Evolutionary conservation across 2,113 vertebrate genomes (phyloP), one percentile per base, ranked within the genome.

Genomic region (Chascanopsetta lugubris): DNA sequence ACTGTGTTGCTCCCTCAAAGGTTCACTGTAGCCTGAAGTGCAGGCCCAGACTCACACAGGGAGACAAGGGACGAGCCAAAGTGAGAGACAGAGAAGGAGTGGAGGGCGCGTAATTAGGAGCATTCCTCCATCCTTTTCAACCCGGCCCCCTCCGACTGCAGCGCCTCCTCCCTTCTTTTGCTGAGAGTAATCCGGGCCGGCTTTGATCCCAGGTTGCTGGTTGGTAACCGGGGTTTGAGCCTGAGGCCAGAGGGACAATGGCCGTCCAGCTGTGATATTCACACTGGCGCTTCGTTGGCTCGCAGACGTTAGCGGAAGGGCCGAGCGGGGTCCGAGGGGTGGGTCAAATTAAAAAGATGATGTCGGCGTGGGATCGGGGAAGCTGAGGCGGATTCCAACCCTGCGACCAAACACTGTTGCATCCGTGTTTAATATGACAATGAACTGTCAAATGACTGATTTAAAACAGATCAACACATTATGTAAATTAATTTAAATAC

Each of bases 91-190:
- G 79, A 86, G 81, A 84, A 86, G 75, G 68, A 86, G 86, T 72
- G 76, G 82, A 89, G 85, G 91, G 71, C 89, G 89, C 88, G 88
- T 90, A 90, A 93, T 92, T 91, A 92, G 92, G 90, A 88, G 85
- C 89, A 92, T 93, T 94, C 93, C 94, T 91, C 89, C 77, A 84
- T 86, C 84, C 89, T 88, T 92, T 92, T 91, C 87, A 87, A 90
- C 58, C 77, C 79, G 74, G 69, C 77, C 61, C 61, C 73, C 46
- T 64, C 82, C 55, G 6, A 76, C 68, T 24, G 75, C 21, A 55
- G 80, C 84, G 63, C 83, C 88, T 80, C 85, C 80, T 83, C 73
- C 40, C 82, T 84, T 62, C 77, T 80, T 77, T 89, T 80, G 75
- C 60, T 71, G 43, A 75, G 84, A 72, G 72, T 91, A 93, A 94